These are phyloP conservation scores for Bradynema listronoti DNA, from an alignment of 1,140 invertebrate genomes.

Conservation along the genomic window DNA sequence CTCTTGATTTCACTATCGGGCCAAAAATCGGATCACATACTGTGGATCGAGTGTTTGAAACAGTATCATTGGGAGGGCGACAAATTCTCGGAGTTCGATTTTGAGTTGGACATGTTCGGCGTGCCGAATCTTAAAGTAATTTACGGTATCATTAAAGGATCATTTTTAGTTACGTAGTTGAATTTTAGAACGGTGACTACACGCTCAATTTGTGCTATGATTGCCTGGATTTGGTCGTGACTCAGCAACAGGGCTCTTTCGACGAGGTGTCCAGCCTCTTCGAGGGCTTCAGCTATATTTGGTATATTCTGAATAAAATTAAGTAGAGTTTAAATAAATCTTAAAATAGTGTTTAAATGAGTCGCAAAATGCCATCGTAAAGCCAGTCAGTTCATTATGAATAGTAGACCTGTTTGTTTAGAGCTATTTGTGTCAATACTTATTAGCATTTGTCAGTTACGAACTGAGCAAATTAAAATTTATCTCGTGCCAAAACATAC, in stretches of 20 bases:
- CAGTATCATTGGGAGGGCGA: constrained; percentile 18
- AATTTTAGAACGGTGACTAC: constrained; percentile 18
- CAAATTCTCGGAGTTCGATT: constrained; percentile 1
- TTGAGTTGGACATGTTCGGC: constrained; percentile 15
- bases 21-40: constrained; percentile 14
- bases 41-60: constrained; percentile 23
- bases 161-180: not conserved
- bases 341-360: too few relatives aligned
- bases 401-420: too few relatives aligned
- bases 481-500: too few relatives aligned
- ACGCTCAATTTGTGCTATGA: constrained; percentile 14
- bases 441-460: too few relatives aligned
- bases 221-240: constrained; percentile 9
- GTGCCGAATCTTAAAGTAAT: constrained; percentile 16
- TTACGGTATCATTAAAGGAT: not conserved
- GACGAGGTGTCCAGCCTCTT: too few relatives aligned
- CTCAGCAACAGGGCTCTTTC: not conserved
- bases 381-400: too few relatives aligned
- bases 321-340: too few relatives aligned
- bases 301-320: too few relatives aligned
- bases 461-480: too few relatives aligned
- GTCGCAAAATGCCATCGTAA: too few relatives aligned
- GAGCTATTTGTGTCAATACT: too few relatives aligned
- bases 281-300: too few relatives aligned
- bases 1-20: constrained; percentile 12